Evolutionary conservation across 2,797 vertebrate genomes (phyloP), one percentile per base, ranked within the genome.

Genomic region (Sebastes matsubarae): DNA sequence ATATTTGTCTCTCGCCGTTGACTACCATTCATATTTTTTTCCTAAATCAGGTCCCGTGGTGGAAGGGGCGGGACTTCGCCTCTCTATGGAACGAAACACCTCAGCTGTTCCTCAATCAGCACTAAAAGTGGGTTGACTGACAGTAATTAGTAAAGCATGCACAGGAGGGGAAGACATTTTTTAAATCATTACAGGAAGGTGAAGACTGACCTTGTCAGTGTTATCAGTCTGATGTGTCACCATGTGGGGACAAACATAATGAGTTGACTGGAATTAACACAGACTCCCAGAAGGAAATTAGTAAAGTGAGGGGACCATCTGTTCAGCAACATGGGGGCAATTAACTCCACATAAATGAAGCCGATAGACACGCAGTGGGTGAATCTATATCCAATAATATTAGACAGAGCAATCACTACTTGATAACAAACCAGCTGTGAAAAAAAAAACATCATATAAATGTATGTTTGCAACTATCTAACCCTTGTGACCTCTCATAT

Each of bases 281-380:
- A 59, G 69, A 74, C 72, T 83, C 78, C 86, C 88, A 75, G 27
- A 81, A 77, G 84, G 76, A 86, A 83, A 81, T 84, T 12, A 87
- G 72, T 74, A 60, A 80, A 89, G 80, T 65, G 71, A 85, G 22
- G 20, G 25, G 59, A 75, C 88, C 90, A 92, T 94, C 91, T 93
- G 93, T 50, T 88, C 82, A 24, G 84, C 84, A 89, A 83, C 79
- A 85, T 80, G 80, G 77, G 84, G 72, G 81, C 77, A 87, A 93
- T 93, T 88, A 92, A 87, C 79, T 67, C 52, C 76, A 87, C 68
- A 75, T 87, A 71, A 84, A 87, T 82, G 29, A 88, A 86, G 46
- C 63, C 67, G 84, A 90, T 86, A 68, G 83, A 88, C 81, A 77
- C 32, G 54, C n/a, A 1, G 50, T 57, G 68, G 38, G 69, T 67